Base-by-base conservation (phyloP, 2,888 invertebrate genomes). In the Carterocephalus palaemon region DNA sequence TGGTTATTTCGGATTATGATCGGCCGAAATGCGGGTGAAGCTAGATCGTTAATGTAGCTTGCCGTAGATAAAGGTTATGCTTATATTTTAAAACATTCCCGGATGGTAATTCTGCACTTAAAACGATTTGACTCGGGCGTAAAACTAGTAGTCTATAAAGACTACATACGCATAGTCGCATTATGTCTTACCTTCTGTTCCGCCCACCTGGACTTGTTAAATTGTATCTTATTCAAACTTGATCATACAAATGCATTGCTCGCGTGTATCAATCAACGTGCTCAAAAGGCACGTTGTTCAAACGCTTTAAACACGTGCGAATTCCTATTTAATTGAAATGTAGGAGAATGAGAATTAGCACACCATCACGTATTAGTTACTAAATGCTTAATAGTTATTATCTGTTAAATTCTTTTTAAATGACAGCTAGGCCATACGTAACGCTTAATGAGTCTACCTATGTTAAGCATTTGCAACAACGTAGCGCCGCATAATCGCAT, bases 351-450 rank as follows among this genome's bases (percentile, higher is more conserved):
- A 53, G 53, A 53, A 64, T 55, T 57, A 51, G 53, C 55, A 52
- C 60, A 60, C 51, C 52, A 61, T 62, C 64, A 66, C 62, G 63
- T 61, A 59, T 47, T 56, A 61, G 68, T 72, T 66, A 60, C 53
- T 28, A 28, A 59, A 56, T 23, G 17, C 12, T 45, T 37, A 45
- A 36, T 29, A 23, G 26, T 12, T 16, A 45, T 53, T 60, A 64
- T 64, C 56, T 67, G 45, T 56, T 56, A 47, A 60, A 72, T 76
- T 70, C 64, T 61, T 65, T 47, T 51, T 56, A 55, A 61, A 70
- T 74, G 59, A 71, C 52, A 29, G 7, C 9, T 2, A 39, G 48
- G 43, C 17, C 45, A 53, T 57, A 52, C 46, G 47, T 54, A 49
- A 53, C 42, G 19, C 40, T 41, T 40, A 37, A 37, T 45, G 51